Base-by-base conservation (phyloP, 2,888 invertebrate genomes). In the Perizoma affinitatum region DNA sequence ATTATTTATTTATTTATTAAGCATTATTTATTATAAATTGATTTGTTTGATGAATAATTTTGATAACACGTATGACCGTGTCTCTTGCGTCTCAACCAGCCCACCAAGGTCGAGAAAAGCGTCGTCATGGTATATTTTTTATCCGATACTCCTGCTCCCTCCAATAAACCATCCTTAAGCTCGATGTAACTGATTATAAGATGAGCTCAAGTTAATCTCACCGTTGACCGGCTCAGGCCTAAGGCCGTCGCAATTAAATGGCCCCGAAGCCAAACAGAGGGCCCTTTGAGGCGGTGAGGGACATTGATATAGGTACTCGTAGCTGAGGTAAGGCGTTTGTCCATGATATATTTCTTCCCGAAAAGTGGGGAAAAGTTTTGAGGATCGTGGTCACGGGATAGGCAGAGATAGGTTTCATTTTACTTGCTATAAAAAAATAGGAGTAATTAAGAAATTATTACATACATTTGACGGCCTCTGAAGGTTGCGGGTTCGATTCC, bases 121-220 rank as follows among this genome's bases (percentile, higher is more conserved):
- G 42, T 42, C 42, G 10, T 10, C 10, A 42, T 10, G 10, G n/a
- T 7, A 22, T 9, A 36, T 49, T 33, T 61, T 52, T 8, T 38
- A 49, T 22, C 22, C 34, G 8, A 44, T 36, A 22, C 41, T 36
- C n/a, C 11, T 40, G 22, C 50, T 44, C 44, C 58, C 52, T 58
- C 55, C 46, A 11, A 51, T 58, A 61, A 64, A 52, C 54, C 54
- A 45, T 51, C 47, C 59, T 46, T 60, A 59, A 57, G 60, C 51
- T 40, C 53, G 40, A 58, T 54, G 50, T 54, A 56, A 58, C 73
- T 75, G 74, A 80, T 80, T 76, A 75, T 74, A 75, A 78, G 74
- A 79, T 76, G 73, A 78, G 73, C 69, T 72, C 66, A 70, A 74
- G 68, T 72, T 78, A 79, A 78, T 74, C 78, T 74, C 50, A 41